Evolutionary conservation across 2,888 invertebrate genomes (phyloP), one percentile per base, ranked within the genome.

Genomic region (Tridacna crocea): DNA sequence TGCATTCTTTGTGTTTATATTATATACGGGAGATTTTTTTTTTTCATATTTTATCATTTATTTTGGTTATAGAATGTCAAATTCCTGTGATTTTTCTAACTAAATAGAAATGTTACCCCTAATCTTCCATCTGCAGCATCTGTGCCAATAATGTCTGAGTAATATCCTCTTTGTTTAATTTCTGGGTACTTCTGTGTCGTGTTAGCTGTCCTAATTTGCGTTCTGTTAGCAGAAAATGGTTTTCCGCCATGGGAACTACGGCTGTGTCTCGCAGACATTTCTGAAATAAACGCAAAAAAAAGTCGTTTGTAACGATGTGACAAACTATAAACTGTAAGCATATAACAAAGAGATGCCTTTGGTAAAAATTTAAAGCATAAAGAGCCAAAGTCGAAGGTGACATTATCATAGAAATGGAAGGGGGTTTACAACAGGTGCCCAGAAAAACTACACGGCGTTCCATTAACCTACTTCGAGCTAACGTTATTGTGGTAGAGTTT

Each of bases 91-190:
- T n/a, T n/a, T n/a, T n/a, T n/a, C 8, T 36, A 36, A 36, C 15
- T 19, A 10, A 11, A 55, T 19, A 55, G 11, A 55, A 10, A 19
- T 63, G 55, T 46, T 83, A 92, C 91, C 82, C 84, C 90, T 72
- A 91, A 72, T 27, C 83, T 79, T 36, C 86, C 85, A 72, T 84
- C 78, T 26, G 90, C 89, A 48, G 90, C 91, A 84, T 90, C 91
- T 63, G 87, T 70, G 58, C 88, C 90, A 47, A 94, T 87, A 58
- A 93, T 91, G 87, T 94, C 94, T 3, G 94, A 94, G 82, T 94
- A 94, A 84, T 87, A 94, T 51, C 94, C 94, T 82, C 94, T 85
- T 84, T 94, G 94, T 88, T 93, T 93, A 48, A 94, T 93, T 79
- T 93, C 93, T 36, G 94, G 94, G 83, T 94, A 94, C 24, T 87